Conservation (phyloP, 1,140 invertebrate genomes). For the Polypedilum pembai region DNA sequence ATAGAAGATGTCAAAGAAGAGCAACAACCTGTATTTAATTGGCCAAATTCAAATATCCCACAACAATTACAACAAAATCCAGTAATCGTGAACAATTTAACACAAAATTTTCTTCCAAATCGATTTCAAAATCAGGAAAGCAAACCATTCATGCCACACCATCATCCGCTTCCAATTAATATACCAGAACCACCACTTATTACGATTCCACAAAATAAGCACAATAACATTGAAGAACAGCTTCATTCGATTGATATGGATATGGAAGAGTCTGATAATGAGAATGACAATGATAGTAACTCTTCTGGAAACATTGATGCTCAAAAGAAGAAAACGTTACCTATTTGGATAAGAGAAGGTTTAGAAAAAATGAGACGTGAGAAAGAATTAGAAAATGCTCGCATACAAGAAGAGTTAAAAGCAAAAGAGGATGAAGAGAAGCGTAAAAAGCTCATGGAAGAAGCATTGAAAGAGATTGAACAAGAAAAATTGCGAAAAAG, state of each 20-base stretch:
- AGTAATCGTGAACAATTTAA: not conserved
- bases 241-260: not conserved
- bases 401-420: not conserved
- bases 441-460: not conserved
- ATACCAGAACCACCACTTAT: not conserved
- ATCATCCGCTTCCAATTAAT: not conserved
- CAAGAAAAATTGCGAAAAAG: not conserved
- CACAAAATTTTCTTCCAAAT: not conserved
- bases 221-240: not conserved
- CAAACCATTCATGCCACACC: not conserved
- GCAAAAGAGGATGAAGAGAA: not conserved
- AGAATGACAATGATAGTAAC: not conserved
- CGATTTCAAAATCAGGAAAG: not conserved
- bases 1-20: not conserved
- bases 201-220: too few species aligned
- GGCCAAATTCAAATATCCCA: not conserved
- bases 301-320: not conserved
- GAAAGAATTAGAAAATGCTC: not conserved
- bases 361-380: constrained; percentile 1
- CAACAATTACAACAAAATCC: not conserved
- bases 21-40: not conserved
- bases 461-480: constrained; percentile 8
- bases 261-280: constrained; percentile 1
- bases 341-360: constrained; percentile 18
- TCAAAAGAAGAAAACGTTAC: not conserved